Base-by-base conservation (phyloP, 2,888 invertebrate species). In the Phaonia tiefii region DNA sequence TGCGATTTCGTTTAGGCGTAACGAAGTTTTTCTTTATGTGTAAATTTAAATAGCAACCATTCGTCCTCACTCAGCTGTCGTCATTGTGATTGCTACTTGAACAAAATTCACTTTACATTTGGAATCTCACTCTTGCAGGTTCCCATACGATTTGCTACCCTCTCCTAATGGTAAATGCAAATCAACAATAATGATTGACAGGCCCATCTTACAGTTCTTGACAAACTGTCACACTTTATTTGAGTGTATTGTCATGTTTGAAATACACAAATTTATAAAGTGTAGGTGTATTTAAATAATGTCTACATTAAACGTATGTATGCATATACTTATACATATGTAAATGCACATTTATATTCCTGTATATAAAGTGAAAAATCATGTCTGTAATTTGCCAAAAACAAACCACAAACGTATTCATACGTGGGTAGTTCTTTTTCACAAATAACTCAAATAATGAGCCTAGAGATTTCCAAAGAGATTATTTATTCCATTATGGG, bases 141-240 rank as follows among this genome's bases (percentile, higher is more conserved):
- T 22, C 20, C 13, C 4, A 26, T 56, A n/a, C 11, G 15, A 37
- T 17, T 4, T 51, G 39, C 10, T 31, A 4, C 20, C 25, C 20
- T 22, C 0, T 1, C 11, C 20, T 42, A 22, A 17, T 17, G 39
- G 20, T 10, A 39, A 17, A 63, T 39, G 63, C 63, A 39, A 63
- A 63, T 63, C 20, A 63, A 22, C 42, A 39, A n/a, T n/a, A n/a
- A 63, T 63, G 63, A 63, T 63, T 63, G 63, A 63, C 63, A 63
- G 63, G 11, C 42, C 20, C 39, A 39, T 7, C 26, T 56, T n/a
- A 37, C 20, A 20, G 22, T 3, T 20, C 20, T 49, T 25, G 54
- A 54, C 54, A 54, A 25, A 25, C 25, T 22, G 10, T 54, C 31
- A 5, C 3, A 31, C 25, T 54, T 54, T 13, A 25, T 8, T 54